Percentiles rank a stretch among this genome's conserved stretches.
Evolutionary conservation across 2,113 vertebrate genomes (phyloP).

Genomic region (Burhinus bistriatus): DNA sequence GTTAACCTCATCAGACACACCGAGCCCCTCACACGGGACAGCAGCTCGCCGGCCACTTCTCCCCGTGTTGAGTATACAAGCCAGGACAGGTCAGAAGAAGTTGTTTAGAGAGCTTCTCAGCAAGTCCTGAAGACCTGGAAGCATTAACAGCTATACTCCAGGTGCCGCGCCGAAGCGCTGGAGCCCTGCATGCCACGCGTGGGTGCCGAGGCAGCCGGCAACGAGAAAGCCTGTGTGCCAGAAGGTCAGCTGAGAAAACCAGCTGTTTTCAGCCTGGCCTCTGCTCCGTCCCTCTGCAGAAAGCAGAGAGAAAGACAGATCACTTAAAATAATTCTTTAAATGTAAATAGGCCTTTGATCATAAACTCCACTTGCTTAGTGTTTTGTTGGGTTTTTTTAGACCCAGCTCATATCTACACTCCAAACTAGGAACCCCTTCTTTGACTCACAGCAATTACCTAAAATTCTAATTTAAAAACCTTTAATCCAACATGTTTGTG

Average conservation of each 20-base stretch:
- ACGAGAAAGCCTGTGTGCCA: background rate
- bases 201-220: background rate
- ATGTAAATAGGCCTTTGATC: background rate
- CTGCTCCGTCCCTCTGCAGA: background rate
- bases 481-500: accelerated
- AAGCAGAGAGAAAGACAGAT: background rate
- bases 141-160: accelerated
- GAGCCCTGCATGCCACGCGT: accelerated
- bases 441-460: background rate
- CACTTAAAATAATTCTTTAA: background rate
- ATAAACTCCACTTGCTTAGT: background rate
- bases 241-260: background rate
- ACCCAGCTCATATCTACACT: background rate
- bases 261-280: background rate
- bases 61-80: background rate
- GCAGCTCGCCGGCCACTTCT: background rate
- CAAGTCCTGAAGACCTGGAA: background rate
- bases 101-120: background rate
- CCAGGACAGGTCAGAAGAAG: background rate
- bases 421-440: background rate
- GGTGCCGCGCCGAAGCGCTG: background rate
- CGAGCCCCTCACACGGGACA: background rate
- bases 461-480: background rate
- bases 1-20: background rate
- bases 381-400: background rate